Conservation (phyloP, 2,113 vertebrate species). For the Rhea pennata region DNA sequence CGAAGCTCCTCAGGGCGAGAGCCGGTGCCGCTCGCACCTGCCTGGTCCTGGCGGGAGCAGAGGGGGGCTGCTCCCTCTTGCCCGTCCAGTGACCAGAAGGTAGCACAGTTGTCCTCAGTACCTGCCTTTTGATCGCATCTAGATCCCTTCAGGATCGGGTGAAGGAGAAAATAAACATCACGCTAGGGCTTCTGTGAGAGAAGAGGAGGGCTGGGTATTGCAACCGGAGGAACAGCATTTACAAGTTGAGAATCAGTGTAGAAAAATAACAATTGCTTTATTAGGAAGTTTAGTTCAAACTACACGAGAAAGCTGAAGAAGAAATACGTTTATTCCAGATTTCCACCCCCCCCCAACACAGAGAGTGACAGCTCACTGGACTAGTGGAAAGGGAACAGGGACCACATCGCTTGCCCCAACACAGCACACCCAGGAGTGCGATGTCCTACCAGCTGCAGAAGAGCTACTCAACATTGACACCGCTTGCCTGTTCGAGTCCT, state of each 20-base stretch:
- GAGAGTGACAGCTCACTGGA: not conserved
- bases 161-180: not conserved
- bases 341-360: not conserved
- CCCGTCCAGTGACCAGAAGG: fast-evolving
- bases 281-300: not conserved
- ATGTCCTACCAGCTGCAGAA: not conserved
- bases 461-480: fast-evolving
- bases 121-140: not conserved
- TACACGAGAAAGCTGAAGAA: not conserved
- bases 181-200: fast-evolving
- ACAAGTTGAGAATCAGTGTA: not conserved
- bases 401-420: fast-evolving
- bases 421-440: not conserved
- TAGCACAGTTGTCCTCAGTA: not conserved
- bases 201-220: fast-evolving
- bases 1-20: not conserved
- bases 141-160: fast-evolving
- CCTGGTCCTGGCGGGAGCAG: fast-evolving
- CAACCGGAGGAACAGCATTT: not conserved
- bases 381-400: not conserved
- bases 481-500: fast-evolving
- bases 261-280: not conserved
- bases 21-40: not conserved
- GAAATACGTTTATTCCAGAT: not conserved
- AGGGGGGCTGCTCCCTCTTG: too few species aligned